phyloP scores from a whole-genome alignment of 2,113 vertebrate species.

The Rhombomys opimus region DNA sequence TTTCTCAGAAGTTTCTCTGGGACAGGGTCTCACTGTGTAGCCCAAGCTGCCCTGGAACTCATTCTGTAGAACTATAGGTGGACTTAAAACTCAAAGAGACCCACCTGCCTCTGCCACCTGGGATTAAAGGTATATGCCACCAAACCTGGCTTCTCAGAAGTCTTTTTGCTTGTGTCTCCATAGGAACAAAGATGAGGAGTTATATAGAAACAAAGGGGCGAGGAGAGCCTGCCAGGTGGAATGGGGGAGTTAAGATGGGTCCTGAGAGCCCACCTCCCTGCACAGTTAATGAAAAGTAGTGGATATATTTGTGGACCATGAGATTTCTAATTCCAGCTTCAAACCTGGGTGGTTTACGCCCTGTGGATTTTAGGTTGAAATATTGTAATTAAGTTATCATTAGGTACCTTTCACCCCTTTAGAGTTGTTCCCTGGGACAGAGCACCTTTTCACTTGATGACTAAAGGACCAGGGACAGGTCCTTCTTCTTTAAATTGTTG shows the following conservation, averaged over 20 bases:
- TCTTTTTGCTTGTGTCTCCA: neutral
- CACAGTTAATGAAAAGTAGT: neutral
- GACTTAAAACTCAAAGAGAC: neutral
- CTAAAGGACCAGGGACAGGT: neutral
- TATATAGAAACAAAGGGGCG: neutral
- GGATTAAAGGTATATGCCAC: neutral
- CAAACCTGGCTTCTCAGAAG: neutral
- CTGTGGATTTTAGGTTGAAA: slow-evolving; percentile 22
- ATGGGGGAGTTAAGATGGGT: neutral
- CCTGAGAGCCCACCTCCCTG: neutral
- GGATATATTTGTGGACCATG: neutral
- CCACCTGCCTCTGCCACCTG: neutral
- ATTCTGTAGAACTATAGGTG: neutral
- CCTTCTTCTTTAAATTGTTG: slow-evolving; percentile 27
- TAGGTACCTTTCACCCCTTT: neutral
- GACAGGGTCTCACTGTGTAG: neutral
- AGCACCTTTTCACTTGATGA: neutral
- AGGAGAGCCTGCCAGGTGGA: neutral
- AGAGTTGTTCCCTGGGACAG: neutral
- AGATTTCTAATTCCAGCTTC: neutral
- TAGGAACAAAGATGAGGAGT: neutral
- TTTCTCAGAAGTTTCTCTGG: neutral
- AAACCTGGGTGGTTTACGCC: neutral
- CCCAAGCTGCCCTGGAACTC: neutral
- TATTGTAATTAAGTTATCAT: neutral